Evolutionary conservation across 1,140 invertebrate genomes (phyloP), one percentile per base, ranked within the genome.

Genomic region (Vanessa atalanta): DNA sequence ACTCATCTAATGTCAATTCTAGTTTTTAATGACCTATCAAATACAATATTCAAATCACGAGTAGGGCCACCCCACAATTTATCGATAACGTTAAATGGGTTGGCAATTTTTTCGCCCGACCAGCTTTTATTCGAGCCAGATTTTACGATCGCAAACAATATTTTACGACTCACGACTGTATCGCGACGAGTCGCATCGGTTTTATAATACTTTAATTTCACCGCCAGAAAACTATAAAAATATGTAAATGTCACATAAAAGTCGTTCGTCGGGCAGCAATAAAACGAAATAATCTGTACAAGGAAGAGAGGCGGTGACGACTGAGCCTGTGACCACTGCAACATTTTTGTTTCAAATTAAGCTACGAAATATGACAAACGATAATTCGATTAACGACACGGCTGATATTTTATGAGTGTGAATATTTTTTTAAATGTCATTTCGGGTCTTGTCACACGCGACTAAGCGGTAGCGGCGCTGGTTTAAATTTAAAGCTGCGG

Each of bases 181-280:
- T 86, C 82, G 85, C 81, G 81, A 81, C 79, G 83, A 86, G 84
- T 84, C 84, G 81, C 81, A 84, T 86, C 84, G 83, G 79, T 81
- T 88, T 88, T 90, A 89, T 88, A 87, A 88, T 87, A 87, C 86
- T 90, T 92, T 90, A 92, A 92, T 92, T 91, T 89, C 87, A 84
- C 90, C 87, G 89, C 83, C 85, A 86, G 86, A 89, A 86, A 89
- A 84, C 86, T 73, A 89, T 90, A 89, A 92, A 92, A 91, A 86
- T 89, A 90, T 91, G 88, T 83, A 89, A 91, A 91, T 90, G 81
- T 73, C 78, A 70, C 78, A 88, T 89, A 87, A 89, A 90, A 86
- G 75, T 88, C 81, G 81, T 81, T 81, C 76, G 78, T 50, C 31
- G 37, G 37, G 70, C 66, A 63, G 75, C 60, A 70, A 70, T 78